These are phyloP conservation scores for Lacerta agilis DNA, from an alignment of 2,797 vertebrate genomes.

Conservation along the genomic window DNA sequence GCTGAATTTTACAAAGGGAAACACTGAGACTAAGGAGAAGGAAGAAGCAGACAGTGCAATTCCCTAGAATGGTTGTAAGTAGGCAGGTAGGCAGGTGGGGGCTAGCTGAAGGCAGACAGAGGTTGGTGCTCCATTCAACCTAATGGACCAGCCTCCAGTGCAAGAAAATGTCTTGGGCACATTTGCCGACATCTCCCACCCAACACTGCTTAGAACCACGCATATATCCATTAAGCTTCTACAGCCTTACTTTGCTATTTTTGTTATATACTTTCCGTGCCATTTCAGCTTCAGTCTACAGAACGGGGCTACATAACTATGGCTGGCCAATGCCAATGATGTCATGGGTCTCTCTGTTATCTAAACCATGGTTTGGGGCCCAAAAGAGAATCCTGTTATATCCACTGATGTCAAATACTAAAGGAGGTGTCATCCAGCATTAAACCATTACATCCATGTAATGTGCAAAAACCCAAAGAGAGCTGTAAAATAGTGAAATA, in stretches of 20 bases:
- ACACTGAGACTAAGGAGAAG: no score
- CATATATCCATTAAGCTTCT: not conserved
- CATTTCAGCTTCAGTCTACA: not conserved
- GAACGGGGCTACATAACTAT: not conserved
- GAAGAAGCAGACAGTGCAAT: no score
- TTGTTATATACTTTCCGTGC: not conserved
- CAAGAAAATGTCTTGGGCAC: no score
- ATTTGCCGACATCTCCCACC: not conserved
- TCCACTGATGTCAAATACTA: not conserved
- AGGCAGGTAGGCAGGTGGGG: no score
- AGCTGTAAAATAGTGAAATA: no score
- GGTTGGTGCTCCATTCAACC: not conserved
- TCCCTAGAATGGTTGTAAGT: no score
- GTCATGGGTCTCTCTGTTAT: not conserved
- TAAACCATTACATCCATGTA: not conserved
- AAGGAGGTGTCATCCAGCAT: not conserved
- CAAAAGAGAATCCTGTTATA: not conserved
- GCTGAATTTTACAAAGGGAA: no score
- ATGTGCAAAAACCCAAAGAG: not conserved
- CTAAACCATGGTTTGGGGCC: no score
- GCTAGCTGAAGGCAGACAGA: no score
- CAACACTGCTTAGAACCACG: not conserved
- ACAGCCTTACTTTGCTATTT: not conserved
- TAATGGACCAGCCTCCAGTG: not conserved
- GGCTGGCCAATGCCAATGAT: no score